Evolutionary conservation across 2,113 vertebrate genomes (phyloP), one percentile per base, ranked within the genome.

Genomic region (Bubalus kerabau): DNA sequence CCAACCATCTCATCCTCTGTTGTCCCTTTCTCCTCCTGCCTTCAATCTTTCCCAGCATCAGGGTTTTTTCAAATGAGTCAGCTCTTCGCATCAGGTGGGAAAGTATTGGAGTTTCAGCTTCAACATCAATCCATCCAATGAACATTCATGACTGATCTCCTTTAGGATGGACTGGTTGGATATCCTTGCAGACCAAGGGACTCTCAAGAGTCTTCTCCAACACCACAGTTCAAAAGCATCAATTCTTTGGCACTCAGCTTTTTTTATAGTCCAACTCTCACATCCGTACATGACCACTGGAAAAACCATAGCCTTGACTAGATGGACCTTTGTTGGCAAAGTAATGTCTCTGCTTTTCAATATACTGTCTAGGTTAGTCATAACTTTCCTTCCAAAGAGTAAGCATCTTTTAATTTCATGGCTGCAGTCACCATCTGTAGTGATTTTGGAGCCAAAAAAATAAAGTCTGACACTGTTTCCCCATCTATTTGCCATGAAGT

Each of bases 201-300:
- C 62, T 67, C 21, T n/a, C 32, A n/a, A 19, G 32, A n/a, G 16
- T 19, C 16, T n/a, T 67, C 62, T 67, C 32, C 7, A n/a, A 32
- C 16, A 67, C 62, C 0, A 10, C 3, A n/a, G 7, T 67, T 67
- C 16, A 19, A 67, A 67, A 67, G 7, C 62, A n/a, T 67, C 7
- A n/a, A 5, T 67, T n/a, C 16, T 9, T n/a, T 0, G 0, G 7
- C 2, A 0, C 62, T 67, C 16, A n/a, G 32, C 7, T 0, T n/a
- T 67, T 0, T 67, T 67, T 4, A n/a, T 4, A 9, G 32, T 67
- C 62, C 32, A n/a, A 32, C 3, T n/a, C 32, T 67, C 62, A 8
- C 62, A n/a, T 64, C 7, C 3, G n/a, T n/a, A n/a, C 62, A n/a
- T 64, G 16, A 64, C 15, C 1, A 9, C 62, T 9, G 62, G 15